Base-by-base conservation (phyloP, 2,888 invertebrate species). In the Metalampra italica region DNA sequence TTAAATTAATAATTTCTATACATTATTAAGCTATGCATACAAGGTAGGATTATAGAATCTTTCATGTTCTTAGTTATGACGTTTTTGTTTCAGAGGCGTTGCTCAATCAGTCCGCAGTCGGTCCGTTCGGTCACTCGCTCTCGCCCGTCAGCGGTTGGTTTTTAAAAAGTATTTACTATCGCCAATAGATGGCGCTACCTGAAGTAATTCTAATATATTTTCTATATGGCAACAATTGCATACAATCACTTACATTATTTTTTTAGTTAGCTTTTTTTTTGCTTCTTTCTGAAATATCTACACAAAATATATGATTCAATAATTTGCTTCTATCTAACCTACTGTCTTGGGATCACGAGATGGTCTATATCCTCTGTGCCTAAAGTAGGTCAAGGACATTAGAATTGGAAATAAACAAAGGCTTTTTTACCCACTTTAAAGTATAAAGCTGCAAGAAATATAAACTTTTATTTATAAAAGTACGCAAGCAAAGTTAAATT, bases 321-420 rank as follows among this genome's bases (percentile, higher is more conserved):
- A 34, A 11, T 34, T 34, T 9, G 2, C 1, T 34, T 2, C 1
- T 9, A n/a, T 34, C 9, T 11, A 34, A 34, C 11, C 11, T 9
- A 34, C 11, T 37, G 1, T 32, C 47, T 43, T 45, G 43, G 44
- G 58, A 69, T 78, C 79, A 78, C 78, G 77, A 73, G 76, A 70
- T 68, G 56, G 57, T 61, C 51, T 51, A 51, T 13, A n/a, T n/a
- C n/a, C n/a, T n/a, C n/a, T n/a, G n/a, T n/a, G n/a, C 36, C 29
- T 51, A 63, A 78, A 68, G 55, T 81, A 58, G 82, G 83, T 80
- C 82, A 82, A 82, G 82, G 83, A 62, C 78, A 68, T 62, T 60
- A 52, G 55, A 55, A 60, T 68, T 61, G 15, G 11, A 29, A 60
- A 60, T 54, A 56, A 60, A 49, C 47, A 47, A 56, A 51, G 14